A percentile compares a stretch with the other conserved stretches of the same genome.
Conservation (phyloP, 2,113 vertebrate genomes). For the Zingel zingel region DNA sequence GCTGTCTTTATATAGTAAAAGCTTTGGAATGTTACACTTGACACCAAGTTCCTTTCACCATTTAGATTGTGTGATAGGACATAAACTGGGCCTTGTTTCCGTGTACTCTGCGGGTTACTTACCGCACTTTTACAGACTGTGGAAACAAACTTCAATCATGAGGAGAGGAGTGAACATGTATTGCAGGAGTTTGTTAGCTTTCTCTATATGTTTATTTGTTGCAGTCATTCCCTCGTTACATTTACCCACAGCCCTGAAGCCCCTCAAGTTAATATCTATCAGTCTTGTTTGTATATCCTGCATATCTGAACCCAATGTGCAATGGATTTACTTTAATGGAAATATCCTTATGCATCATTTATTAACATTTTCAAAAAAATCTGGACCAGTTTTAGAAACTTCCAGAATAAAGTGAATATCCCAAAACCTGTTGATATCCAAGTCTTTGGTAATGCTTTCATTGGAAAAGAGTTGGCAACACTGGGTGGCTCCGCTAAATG, state of each 20-base stretch:
- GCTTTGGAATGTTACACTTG: slow-evolving; percentile 8
- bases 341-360: not conserved
- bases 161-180: not conserved
- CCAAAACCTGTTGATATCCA: too few relatives aligned
- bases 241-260: not conserved
- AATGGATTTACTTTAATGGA: not conserved
- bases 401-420: not conserved
- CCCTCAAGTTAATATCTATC: not conserved
- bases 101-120: not conserved
- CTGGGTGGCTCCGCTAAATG: too few relatives aligned
- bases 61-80: not conserved
- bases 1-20: not conserved
- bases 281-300: not conserved
- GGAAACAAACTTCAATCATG: not conserved
- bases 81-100: not conserved
- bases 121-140: not conserved
- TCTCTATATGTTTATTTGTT: not conserved
- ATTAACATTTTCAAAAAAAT: not conserved
- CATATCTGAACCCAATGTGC: not conserved
- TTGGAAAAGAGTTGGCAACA: too few relatives aligned
- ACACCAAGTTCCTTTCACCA: not conserved
- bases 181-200: not conserved
- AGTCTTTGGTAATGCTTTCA: too few relatives aligned
- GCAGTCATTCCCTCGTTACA: not conserved
- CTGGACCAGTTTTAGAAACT: not conserved